Evolutionary conservation across 2,113 vertebrate species (phyloP).

Genomic region (Ovis aries): ARS-UI_Ramb_v3.0 NC_056065.1:74157001-74157500

Average conservation of each 20-base stretch:
- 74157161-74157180: background rate
- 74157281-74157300: background rate
- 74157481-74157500: conserved; percentile 4
- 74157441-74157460: background rate
- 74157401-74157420: background rate
- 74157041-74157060: background rate
- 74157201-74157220: background rate
- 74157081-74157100: background rate
- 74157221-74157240: background rate
- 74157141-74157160: background rate
- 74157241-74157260: background rate
- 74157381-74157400: background rate
- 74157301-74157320: background rate
- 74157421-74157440: conserved; percentile 14
- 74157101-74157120: background rate
- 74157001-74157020: no score
- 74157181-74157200: background rate
- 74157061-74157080: background rate
- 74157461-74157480: background rate
- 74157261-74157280: background rate
- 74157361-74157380: background rate
- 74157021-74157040: background rate
- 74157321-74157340: background rate
- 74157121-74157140: background rate
- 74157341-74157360: background rate